Evolutionary conservation across 2,113 vertebrate species (phyloP), one percentile per base, ranked within the genome.

Genomic region (Scophthalmus maximus): DNA sequence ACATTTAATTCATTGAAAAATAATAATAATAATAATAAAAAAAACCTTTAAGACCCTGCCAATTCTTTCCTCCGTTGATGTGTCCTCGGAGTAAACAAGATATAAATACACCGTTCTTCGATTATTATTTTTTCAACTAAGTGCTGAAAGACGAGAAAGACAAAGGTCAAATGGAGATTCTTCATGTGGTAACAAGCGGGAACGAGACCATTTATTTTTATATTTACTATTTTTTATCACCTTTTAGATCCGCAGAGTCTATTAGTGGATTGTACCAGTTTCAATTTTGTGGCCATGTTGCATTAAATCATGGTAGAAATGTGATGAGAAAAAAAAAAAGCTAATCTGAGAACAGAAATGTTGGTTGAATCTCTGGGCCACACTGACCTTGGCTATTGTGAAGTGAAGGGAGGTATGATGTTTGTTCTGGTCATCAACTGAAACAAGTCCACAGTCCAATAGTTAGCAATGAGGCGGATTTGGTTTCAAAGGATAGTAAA

Each of bases 81-180:
- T 27, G 32, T 57, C 15, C 60, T 63, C 20, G 5, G 50, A 68
- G 50, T 47, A 77, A 79, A 75, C 65, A 63, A 40, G n/a, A 51
- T 60, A 59, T 64, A 66, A 66, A 76, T 75, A 12, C 4, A 5
- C 17, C 0, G 2, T 6, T 59, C 7, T 60, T 61, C 58, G 3
- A 17, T 38, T 20, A 40, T 50, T 38, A 46, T 18, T 18, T 17
- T 62, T 59, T 49, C 20, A 53, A 57, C 29, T 3, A 27, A 30
- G 4, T 8, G 8, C 8, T 30, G 49, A 2, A 66, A 67, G 29
- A 40, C 14, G 53, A 71, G 40, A 66, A 2, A 47, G 2, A 23
- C n/a, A 49, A 23, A 11, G 51, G 60, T 66, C 11, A 65, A 50
- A 61, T 36, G 15, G 15, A 59, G 46, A 44, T 55, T 27, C 56